Conservation (phyloP, 30 jellyfish, hydroid and myxozoan genomes). For the Aurelia coerulea region DNA sequence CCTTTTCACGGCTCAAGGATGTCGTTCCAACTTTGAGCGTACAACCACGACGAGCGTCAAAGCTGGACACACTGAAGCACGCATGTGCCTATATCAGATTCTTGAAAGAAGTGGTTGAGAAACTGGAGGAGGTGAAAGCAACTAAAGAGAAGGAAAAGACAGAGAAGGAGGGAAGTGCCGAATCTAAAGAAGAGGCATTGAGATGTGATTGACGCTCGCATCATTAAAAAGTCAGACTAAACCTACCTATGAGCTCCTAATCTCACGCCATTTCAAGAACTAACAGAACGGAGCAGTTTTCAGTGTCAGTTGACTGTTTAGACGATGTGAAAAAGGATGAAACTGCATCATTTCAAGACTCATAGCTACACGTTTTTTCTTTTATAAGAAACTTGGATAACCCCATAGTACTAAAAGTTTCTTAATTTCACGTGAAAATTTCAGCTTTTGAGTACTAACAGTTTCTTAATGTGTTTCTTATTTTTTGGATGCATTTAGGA, state of each 20-base stretch:
- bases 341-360: too few species aligned
- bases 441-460: too few species aligned
- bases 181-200: not conserved
- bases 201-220: not conserved
- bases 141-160: not conserved
- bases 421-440: too few species aligned
- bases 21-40: conserved; percentile 39
- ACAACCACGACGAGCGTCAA: conserved; percentile 15
- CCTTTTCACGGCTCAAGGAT: conserved; percentile 41
- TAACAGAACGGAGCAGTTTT: too few species aligned
- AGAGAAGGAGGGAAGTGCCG: not conserved
- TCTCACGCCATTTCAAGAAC: not conserved
- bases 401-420: too few species aligned
- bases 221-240: not conserved
- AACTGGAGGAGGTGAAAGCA: conserved; percentile 37
- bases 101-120: conserved; percentile 32
- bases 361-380: too few species aligned
- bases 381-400: too few species aligned
- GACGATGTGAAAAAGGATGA: too few species aligned
- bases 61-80: conserved; percentile 56
- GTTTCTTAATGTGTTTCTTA: too few species aligned
- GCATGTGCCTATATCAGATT: conserved; percentile 51
- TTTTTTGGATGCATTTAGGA: too few species aligned
- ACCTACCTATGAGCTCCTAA: not conserved
- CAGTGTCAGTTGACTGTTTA: too few species aligned